Evolutionary conservation across 1,140 invertebrate species (phyloP).

Genomic region (Drosophila tsacasi): DNA sequence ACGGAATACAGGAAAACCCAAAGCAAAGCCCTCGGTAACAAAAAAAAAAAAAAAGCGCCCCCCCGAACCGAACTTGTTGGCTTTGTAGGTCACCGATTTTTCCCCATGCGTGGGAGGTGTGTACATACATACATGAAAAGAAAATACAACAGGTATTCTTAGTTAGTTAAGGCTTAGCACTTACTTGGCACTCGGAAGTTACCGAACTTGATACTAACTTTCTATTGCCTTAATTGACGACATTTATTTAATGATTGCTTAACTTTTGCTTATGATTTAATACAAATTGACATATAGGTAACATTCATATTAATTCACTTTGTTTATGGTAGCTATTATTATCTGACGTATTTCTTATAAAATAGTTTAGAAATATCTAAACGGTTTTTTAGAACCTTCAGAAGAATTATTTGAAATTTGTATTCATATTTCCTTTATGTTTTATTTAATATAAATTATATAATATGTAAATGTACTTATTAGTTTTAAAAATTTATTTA

Average conservation of each 20-base stretch:
- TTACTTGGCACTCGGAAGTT: neutral
- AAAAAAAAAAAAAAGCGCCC: neutral
- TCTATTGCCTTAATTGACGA: neutral
- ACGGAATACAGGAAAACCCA: constrained; percentile 6
- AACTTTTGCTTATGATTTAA: neutral
- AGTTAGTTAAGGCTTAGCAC: neutral
- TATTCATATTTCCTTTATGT: too few species aligned
- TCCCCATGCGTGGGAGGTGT: constrained; percentile 4
- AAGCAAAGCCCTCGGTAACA: constrained; percentile 5
- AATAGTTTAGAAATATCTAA: neutral
- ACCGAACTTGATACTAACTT: neutral
- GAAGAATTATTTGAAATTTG: too few species aligned
- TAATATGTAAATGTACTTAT: too few species aligned
- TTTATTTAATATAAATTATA: too few species aligned
- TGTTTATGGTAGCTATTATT: too few species aligned
- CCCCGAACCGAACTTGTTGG: constrained; percentile 35
- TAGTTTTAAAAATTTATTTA: neutral
- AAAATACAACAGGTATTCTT: constrained; percentile 7
- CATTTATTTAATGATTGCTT: neutral
- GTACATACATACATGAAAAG: constrained; percentile 3
- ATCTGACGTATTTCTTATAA: neutral
- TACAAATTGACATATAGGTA: too few species aligned
- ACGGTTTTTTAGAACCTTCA: too few species aligned
- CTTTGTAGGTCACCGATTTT: constrained; percentile 74
- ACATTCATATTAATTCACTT: too few species aligned